A percentile compares a stretch with the other conserved stretches of the same genome.
phyloP scores from a whole-genome alignment of 1,140 invertebrate genomes.

The Sycophaga agraensis region DNA sequence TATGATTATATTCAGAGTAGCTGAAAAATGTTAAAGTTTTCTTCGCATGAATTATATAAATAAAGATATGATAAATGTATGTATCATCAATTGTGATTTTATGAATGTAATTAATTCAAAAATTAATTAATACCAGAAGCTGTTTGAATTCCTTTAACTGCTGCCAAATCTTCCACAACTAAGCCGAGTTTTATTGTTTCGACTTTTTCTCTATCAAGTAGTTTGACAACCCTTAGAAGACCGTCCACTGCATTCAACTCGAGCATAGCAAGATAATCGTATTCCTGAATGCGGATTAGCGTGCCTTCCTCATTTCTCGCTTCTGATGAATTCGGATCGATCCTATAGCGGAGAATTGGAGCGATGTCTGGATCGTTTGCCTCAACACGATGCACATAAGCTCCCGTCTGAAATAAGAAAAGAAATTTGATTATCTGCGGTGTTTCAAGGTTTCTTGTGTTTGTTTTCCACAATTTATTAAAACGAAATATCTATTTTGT shows the following conservation, averaged over 20 bases:
- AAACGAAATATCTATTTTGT: not conserved
- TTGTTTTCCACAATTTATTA: not conserved
- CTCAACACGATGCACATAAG: slow-evolving; percentile 67
- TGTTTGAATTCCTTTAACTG: slow-evolving; percentile 72
- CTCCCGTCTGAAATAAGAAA: slow-evolving; percentile 64
- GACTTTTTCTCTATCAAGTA: slow-evolving; percentile 81
- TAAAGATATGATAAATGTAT: too few relatives aligned
- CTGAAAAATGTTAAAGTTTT: slow-evolving; percentile 58
- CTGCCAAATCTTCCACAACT: slow-evolving; percentile 81
- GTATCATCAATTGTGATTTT: too few relatives aligned
- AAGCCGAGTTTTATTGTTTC: slow-evolving; percentile 77
- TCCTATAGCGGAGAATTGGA: slow-evolving; percentile 72
- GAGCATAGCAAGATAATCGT: slow-evolving; percentile 71
- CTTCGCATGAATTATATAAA: too few relatives aligned
- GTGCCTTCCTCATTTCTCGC: slow-evolving; percentile 80
- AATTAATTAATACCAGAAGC: slow-evolving; percentile 62
- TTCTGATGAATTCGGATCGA: slow-evolving; percentile 70
- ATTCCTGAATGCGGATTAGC: slow-evolving; percentile 69
- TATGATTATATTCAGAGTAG: slow-evolving; percentile 73
- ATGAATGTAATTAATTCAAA: too few relatives aligned
- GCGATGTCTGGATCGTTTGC: slow-evolving; percentile 79
- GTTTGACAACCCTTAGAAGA: slow-evolving; percentile 64
- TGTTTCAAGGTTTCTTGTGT: too few relatives aligned
- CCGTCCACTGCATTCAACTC: slow-evolving; percentile 77
- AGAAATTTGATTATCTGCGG: not conserved